A percentile compares a stretch with the other conserved stretches of the same genome.
Evolutionary conservation across 2,113 vertebrate genomes (phyloP).

Genomic region (Clinocottus analis): DNA sequence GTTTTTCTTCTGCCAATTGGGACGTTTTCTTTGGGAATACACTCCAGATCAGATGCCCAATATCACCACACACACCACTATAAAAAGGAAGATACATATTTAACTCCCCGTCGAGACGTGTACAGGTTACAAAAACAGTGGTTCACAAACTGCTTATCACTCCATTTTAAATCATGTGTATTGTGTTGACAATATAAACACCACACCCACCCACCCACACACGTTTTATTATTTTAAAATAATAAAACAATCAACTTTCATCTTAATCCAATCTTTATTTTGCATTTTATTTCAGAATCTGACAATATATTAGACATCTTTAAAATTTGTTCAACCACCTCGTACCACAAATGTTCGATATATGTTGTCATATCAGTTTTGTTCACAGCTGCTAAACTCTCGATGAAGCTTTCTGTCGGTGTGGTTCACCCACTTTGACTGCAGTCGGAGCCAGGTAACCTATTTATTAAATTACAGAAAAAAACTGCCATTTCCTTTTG

Average conservation of each 20-base stretch:
- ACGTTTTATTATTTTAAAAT: neutral
- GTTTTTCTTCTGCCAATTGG: neutral
- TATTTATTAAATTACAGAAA: neutral
- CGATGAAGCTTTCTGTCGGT: neutral
- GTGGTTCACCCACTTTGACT: neutral
- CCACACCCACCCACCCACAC: no score
- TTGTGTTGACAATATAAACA: slow-evolving; percentile 45
- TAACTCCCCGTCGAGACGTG: neutral
- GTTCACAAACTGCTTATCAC: neutral
- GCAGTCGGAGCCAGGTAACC: neutral
- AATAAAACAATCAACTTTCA: slow-evolving; percentile 19
- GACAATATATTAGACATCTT: slow-evolving; percentile 55
- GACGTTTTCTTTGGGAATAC: neutral
- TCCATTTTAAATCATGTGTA: slow-evolving; percentile 32
- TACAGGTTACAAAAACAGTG: neutral
- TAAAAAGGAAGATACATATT: neutral
- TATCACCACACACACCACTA: neutral
- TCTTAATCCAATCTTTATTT: slow-evolving; percentile 55
- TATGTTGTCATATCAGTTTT: slow-evolving; percentile 1
- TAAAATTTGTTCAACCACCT: slow-evolving; percentile 37
- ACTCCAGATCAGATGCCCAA: neutral
- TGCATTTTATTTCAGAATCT: slow-evolving; percentile 47
- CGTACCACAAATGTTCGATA: slow-evolving; percentile 23
- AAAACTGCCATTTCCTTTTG: neutral
- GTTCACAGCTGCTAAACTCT: neutral